Conservation (phyloP, 2,888 invertebrate genomes). For the Oxycera nigricornis region DNA sequence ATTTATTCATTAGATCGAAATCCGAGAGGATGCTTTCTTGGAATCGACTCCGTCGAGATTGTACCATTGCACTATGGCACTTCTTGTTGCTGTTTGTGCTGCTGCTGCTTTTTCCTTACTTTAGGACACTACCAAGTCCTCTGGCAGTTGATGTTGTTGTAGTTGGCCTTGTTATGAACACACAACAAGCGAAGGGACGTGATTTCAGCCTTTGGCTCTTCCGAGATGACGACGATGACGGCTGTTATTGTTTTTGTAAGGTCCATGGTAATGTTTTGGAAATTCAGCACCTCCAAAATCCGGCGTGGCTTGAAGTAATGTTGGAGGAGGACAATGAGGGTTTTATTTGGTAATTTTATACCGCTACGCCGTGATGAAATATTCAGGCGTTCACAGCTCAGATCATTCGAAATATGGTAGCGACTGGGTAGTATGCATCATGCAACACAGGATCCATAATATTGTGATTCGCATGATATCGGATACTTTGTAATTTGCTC, state of each 20-base stretch:
- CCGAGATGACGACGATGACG: constrained; percentile 14
- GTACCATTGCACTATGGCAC: constrained; percentile 23
- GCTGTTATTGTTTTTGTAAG: constrained; percentile 29
- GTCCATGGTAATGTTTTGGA: constrained; percentile 26
- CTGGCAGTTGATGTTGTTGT: not conserved
- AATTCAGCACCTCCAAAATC: constrained; percentile 20
- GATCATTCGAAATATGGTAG: not conserved
- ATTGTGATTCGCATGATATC: constrained; percentile 14
- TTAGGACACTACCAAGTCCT: not conserved
- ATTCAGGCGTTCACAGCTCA: not conserved
- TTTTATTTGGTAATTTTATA: constrained; percentile 11
- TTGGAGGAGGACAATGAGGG: not conserved
- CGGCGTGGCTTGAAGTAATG: not conserved
- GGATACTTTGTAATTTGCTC: constrained; percentile 24
- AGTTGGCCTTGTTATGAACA: not conserved
- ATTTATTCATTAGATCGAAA: constrained; percentile 35
- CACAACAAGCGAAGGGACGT: constrained; percentile 23
- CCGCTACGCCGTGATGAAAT: not conserved
- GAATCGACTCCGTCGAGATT: constrained; percentile 10
- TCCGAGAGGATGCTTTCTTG: constrained; percentile 28
- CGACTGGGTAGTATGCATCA: not conserved
- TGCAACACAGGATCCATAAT: not conserved
- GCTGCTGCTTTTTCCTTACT: not conserved
- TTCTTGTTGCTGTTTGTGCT: not conserved
- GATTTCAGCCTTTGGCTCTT: constrained; percentile 21